A percentile compares a stretch with the other conserved stretches of the same genome.
Evolutionary conservation across 2,113 vertebrate species (phyloP).

Genomic region (Mastomys coucha): DNA sequence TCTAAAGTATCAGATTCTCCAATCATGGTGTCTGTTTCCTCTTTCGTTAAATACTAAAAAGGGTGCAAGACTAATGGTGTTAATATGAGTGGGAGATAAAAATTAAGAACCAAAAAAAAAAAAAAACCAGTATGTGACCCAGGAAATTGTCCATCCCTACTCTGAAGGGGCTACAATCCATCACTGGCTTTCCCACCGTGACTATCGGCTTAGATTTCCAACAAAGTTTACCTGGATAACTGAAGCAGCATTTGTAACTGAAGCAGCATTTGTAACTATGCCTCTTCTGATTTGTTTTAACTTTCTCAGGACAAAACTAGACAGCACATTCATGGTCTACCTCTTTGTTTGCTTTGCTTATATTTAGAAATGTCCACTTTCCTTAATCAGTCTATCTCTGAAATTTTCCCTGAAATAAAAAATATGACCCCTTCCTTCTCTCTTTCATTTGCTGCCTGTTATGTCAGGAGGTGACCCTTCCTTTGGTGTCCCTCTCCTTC

Average conservation of each 20-base stretch:
- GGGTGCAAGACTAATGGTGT: background rate
- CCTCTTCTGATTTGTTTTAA: background rate
- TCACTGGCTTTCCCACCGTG: background rate
- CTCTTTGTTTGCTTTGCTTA: background rate
- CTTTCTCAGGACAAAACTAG: background rate
- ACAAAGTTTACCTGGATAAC: background rate
- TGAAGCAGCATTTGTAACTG: background rate
- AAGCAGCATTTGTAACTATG: background rate
- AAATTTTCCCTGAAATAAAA: conserved; percentile 13
- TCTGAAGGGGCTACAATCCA: background rate
- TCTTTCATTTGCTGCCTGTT: background rate
- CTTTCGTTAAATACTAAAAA: background rate
- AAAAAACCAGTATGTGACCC: background rate
- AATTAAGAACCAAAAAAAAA: background rate
- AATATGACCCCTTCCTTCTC: background rate
- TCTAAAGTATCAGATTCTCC: conserved; percentile 3
- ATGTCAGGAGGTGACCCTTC: background rate
- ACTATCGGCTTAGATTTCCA: background rate
- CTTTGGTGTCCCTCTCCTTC: background rate
- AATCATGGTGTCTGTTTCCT: background rate
- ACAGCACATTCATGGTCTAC: background rate
- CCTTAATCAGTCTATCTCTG: background rate
- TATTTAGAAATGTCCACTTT: background rate
- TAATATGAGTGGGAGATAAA: background rate
- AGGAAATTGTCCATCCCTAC: background rate